Evolutionary conservation across 2,113 vertebrate genomes (phyloP), one percentile per base, ranked within the genome.

Genomic region (Stigmatopora argus): DNA sequence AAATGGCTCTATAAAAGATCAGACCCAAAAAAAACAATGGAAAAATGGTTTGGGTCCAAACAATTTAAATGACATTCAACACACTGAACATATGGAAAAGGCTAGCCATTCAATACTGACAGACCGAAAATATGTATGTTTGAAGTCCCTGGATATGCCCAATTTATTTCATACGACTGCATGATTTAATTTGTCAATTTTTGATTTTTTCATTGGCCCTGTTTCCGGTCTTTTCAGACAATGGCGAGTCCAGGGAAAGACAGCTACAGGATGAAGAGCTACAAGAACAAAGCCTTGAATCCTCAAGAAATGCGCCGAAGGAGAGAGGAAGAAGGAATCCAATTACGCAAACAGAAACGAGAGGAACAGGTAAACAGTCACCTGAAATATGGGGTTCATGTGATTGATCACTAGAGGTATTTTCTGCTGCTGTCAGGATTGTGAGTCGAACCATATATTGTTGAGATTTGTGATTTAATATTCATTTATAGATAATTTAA

Each of bases 281-380:
- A 95, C 66, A 97, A 96, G 85, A 96, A 97, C 87, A 96, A 96
- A 81, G 95, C 94, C 0, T 83, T 95, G 76, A 97, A 96, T 88
- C 92, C 94, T 44, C 94, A 96, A 87, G 95, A 96, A 83, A 96
- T 97, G 94, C 92, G 94, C 9, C 89, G 94, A 46, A 87, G 94
- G 73, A 93, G 94, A 84, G 95, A 97, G 78, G 95, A 97, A 76
- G 95, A 96, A 83, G 94, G 94, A 73, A 93, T 96, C 74, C 94
- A 96, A 65, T 91, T 97, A 57, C 91, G 94, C 70, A 97, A 96
- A 83, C 95, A 97, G 78, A 97, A 97, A 68, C 90, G 95, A 68
- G 94, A 96, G 85, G 94, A 97, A 66, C 94, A 97, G 88, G 95
- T 96, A 70, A 75, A 78, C 21, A 13, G 6, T 51, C 31, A 57